Conservation (phyloP, 2,888 invertebrate species). For the Acrobasis consociella region DNA sequence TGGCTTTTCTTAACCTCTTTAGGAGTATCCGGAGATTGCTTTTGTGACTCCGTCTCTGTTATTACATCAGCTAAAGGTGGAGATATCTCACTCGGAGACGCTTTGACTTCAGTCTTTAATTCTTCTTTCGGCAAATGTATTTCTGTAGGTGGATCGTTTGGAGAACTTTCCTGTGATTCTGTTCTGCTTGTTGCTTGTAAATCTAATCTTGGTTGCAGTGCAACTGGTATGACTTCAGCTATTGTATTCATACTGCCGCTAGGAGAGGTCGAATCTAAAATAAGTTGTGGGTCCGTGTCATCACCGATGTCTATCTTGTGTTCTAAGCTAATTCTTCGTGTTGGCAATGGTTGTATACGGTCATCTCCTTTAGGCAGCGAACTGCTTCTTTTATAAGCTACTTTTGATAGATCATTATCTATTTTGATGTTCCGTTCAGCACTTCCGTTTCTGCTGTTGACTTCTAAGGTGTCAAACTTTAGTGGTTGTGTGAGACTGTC, state of each 20-base stretch:
- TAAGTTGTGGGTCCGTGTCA: slow-evolving; percentile 76
- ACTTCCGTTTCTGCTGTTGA: slow-evolving; percentile 48
- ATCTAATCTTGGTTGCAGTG: slow-evolving; percentile 64
- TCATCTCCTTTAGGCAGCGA: slow-evolving; percentile 74
- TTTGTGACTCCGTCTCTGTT: slow-evolving; percentile 64
- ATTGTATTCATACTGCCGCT: slow-evolving; percentile 74
- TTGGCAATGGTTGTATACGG: slow-evolving; percentile 55
- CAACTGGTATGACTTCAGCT: slow-evolving; percentile 73
- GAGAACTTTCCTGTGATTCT: slow-evolving; percentile 71
- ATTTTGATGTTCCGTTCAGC: slow-evolving; percentile 49
- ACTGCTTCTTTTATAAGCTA: slow-evolving; percentile 71
- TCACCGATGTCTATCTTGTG: slow-evolving; percentile 79
- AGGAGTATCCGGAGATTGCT: slow-evolving; percentile 72
- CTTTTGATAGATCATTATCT: slow-evolving; percentile 67
- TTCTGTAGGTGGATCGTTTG: slow-evolving; percentile 75
- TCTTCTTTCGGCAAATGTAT: slow-evolving; percentile 69
- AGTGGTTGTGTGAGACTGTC: slow-evolving; percentile 57
- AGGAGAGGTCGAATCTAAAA: slow-evolving; percentile 73
- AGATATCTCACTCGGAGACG: slow-evolving; percentile 75
- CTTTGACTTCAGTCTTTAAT: slow-evolving; percentile 58
- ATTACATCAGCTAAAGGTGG: slow-evolving; percentile 64
- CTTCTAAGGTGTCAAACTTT: slow-evolving; percentile 57
- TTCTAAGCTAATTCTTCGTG: slow-evolving; percentile 70
- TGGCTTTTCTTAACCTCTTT: slow-evolving; percentile 78
- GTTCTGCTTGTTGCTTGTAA: slow-evolving; percentile 58